A percentile compares a stretch with the other conserved stretches of the same genome.
These are phyloP conservation scores for Uromys caudimaculatus DNA, from an alignment of 2,797 vertebrate species.

Conservation along the genomic window DNA sequence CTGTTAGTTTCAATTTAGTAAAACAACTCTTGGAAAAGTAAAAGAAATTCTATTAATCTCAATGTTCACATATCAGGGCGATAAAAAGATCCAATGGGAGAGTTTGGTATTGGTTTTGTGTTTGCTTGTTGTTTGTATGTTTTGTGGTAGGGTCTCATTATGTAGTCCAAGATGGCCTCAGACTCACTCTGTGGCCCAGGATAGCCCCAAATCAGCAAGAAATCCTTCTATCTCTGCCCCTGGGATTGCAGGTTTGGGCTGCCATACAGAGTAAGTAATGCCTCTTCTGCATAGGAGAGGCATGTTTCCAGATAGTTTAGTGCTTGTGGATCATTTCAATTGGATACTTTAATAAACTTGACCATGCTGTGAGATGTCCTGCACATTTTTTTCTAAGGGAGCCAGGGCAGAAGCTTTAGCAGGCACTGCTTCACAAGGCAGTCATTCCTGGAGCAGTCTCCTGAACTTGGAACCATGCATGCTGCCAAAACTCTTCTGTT, in stretches of 20 bases:
- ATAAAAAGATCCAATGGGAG: background rate
- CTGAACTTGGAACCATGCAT: background rate
- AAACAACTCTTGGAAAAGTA: background rate
- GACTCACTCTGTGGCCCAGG: background rate
- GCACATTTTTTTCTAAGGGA: background rate
- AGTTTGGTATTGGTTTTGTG: background rate
- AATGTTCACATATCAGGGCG: background rate
- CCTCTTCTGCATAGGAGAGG: background rate
- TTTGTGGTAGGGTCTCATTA: background rate
- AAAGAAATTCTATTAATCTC: background rate
- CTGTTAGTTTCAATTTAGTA: slow-evolving; percentile 2
- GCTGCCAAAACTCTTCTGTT: background rate
- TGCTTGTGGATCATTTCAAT: background rate
- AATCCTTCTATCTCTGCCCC: background rate
- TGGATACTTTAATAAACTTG: background rate
- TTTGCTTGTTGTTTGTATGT: background rate
- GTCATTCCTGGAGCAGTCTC: background rate
- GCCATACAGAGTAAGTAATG: background rate
- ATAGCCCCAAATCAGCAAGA: background rate
- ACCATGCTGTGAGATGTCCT: rapidly evolving
- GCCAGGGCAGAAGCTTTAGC: background rate
- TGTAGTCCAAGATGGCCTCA: background rate
- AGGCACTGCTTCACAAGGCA: background rate
- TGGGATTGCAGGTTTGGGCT: background rate
- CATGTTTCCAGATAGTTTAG: background rate